Conservation (phyloP, 2,113 vertebrate genomes). For the Halichoeres trimaculatus region DNA sequence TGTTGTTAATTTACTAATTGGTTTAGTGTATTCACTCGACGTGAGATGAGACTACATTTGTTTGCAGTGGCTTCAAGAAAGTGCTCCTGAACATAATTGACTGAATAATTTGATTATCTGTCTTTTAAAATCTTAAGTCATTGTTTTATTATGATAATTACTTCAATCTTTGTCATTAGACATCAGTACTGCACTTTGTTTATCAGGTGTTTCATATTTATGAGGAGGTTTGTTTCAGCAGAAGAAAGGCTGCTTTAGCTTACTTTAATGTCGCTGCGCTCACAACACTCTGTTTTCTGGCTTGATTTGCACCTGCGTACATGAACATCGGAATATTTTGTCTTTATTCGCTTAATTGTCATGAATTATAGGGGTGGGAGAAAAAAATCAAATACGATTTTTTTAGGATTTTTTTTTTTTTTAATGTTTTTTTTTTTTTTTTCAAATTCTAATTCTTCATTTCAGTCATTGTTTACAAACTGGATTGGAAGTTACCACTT, state of each 20-base stretch:
- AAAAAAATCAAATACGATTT: too few species aligned
- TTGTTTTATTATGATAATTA: constrained; percentile 12
- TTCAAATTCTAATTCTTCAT: too few species aligned
- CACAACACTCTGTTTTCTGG: too few species aligned
- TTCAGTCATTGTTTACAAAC: too few species aligned
- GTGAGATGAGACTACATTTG: constrained; percentile 37
- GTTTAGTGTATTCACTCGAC: constrained; percentile 37
- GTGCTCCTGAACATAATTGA: constrained; percentile 3
- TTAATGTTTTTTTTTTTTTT: too few species aligned
- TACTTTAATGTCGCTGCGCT: too few species aligned
- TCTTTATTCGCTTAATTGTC: too few species aligned
- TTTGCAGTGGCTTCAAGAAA: constrained; percentile 18
- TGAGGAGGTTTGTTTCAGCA: not conserved
- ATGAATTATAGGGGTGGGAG: too few species aligned
- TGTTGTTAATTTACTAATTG: constrained; percentile 59
- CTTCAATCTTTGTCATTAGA: not conserved
- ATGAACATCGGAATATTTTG: too few species aligned
- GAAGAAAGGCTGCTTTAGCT: not conserved
- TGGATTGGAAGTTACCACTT: too few species aligned
- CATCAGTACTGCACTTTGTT: not conserved
- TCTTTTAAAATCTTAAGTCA: not conserved
- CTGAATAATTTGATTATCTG: constrained; percentile 25
- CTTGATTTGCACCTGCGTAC: too few species aligned
- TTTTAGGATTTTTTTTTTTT: too few species aligned
- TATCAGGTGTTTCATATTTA: not conserved